Evolutionary conservation across 2,113 vertebrate species (phyloP).

Genomic region (Hemibates koningsi): DNA sequence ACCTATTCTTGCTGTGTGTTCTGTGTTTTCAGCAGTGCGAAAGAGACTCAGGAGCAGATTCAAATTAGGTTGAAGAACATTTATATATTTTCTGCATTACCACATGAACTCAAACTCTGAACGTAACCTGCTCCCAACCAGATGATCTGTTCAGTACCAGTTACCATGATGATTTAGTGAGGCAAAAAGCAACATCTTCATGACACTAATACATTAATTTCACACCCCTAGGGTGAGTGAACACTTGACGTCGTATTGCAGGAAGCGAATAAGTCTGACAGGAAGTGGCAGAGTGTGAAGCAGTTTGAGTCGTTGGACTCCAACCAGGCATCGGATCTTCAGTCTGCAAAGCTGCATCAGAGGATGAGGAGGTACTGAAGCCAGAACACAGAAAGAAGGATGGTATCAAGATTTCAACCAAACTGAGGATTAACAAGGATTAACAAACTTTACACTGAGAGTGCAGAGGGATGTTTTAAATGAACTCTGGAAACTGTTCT

Average conservation of each 20-base stretch:
- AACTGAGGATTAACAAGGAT: background rate
- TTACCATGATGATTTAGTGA: background rate
- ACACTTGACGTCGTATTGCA: constrained; percentile 62
- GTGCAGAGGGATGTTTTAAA: background rate
- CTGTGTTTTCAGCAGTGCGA: background rate
- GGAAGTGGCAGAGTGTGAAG: constrained; percentile 78
- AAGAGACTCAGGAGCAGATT: background rate
- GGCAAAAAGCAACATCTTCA: background rate
- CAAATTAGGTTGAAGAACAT: background rate
- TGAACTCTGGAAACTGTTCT: background rate
- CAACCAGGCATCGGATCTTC: constrained; percentile 73
- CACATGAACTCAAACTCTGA: background rate
- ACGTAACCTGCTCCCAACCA: background rate
- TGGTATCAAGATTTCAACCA: background rate
- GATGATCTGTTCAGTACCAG: background rate
- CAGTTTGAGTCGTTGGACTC: constrained; percentile 68
- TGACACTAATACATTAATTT: background rate
- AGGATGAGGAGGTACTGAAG: constrained; percentile 75
- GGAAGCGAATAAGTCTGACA: constrained; percentile 72
- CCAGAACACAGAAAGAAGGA: background rate
- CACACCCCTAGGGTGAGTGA: background rate
- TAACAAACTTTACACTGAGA: background rate
- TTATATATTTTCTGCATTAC: background rate
- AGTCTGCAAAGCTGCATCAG: constrained; percentile 83
- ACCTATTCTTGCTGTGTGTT: background rate